Base-by-base conservation (phyloP, 2,888 invertebrate genomes). In the Archips crataeganus region DNA sequence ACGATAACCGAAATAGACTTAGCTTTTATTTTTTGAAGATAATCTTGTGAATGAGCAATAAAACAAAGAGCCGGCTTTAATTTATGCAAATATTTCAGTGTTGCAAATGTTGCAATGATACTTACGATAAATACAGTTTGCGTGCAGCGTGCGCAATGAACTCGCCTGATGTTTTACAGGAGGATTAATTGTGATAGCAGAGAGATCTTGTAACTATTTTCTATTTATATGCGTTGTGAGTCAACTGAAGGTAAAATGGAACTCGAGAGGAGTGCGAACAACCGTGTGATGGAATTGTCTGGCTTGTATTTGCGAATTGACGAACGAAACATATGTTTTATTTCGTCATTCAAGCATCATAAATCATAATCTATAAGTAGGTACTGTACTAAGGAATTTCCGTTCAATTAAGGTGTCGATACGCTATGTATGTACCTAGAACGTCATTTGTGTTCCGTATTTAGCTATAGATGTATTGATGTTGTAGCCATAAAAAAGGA, bases 41-140 rank as follows among this genome's bases (percentile, higher is more conserved):
- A 57, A 57, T 11, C 57, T 54, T 47, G 49, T 47, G 63, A 69
- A 15, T 49, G 57, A 42, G 45, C 49, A 6, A 3, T 51, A 32
- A 63, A 54, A 67, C 59, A 59, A 59, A 74, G 65, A n/a, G 47
- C n/a, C 47, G 34, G 23, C 36, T 39, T 63, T 32, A n/a, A 57
- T 59, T 23, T 63, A 63, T 49, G 63, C 69, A 74, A 70, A 74
- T 70, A 65, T 60, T 70, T 61, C 62, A 9, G 13, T 67, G 49
- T 34, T 45, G 69, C 45, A 39, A 74, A 59, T 23, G 23, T 23
- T 23, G 23, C 23, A 23, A 23, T 23, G 23, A 23, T 68, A 63
- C 57, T 51, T 51, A 36, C 32, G 65, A 66, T 60, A 62, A 60
- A 39, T 62, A 62, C 59, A 49, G 23, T 47, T 39, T 47, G 63